Conservation (phyloP, 2,888 invertebrate genomes). For the Tetranychus piercei region DNA sequence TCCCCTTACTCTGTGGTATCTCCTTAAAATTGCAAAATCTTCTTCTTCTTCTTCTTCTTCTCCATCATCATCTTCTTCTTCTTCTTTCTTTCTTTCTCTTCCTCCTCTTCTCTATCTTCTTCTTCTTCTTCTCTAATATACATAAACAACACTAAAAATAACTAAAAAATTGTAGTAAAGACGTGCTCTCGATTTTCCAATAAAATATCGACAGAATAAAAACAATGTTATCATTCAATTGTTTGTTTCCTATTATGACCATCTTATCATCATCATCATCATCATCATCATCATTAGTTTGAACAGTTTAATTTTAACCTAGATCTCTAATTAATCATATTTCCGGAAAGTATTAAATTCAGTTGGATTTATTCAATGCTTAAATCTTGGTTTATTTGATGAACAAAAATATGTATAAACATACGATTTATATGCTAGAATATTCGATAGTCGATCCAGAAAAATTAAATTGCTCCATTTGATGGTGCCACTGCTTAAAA, state of each 20-base stretch:
- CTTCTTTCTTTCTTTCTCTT: constrained; percentile 4
- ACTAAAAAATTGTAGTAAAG: neutral
- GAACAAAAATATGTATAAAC: no score
- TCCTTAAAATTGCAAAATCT: no score
- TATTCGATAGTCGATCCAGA: neutral
- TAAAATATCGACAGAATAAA: constrained; percentile 1
- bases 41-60: neutral
- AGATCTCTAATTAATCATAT: no score
- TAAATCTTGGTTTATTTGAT: no score
- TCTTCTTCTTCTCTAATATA: neutral
- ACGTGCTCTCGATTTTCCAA: neutral
- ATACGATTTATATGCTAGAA: no score
- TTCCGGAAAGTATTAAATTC: no score
- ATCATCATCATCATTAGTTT: no score
- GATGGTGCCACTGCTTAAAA: no score
- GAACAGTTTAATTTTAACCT: no score
- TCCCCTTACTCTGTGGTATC: neutral
- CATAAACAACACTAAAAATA: constrained; percentile 10
- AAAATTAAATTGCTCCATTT: neutral
- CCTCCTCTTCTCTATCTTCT: constrained; percentile 3
- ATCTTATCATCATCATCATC: no score
- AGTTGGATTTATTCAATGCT: no score
- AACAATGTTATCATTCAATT: neutral
- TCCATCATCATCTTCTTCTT: neutral
- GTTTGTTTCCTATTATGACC: neutral